phyloP scores from a whole-genome alignment of 2,113 vertebrate genomes.

The Platichthys stellatus region DNA sequence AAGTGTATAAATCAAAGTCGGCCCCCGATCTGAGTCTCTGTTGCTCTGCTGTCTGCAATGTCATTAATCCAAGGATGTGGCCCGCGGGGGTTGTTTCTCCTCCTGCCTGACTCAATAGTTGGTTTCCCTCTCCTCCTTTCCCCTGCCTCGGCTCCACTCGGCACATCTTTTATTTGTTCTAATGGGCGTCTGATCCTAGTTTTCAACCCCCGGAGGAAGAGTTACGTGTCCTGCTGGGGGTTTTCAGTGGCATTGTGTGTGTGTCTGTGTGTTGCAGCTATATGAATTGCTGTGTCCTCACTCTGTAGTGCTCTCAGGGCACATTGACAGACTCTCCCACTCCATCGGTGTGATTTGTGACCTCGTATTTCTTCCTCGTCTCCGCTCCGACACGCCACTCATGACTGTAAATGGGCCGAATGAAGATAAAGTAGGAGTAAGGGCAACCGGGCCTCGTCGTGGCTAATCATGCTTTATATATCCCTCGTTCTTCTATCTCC shows the following conservation, averaged over 20 bases:
- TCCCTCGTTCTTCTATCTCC: conserved; percentile 11
- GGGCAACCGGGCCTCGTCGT: conserved; percentile 15
- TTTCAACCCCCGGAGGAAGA: conserved; percentile 48
- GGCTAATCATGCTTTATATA: conserved; percentile 24
- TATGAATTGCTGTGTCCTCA: conserved; percentile 36
- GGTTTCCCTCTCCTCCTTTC: conserved; percentile 14
- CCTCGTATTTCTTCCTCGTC: conserved; percentile 29
- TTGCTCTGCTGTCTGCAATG: conserved; percentile 49
- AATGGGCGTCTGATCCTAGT: conserved; percentile 58
- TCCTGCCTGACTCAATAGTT: conserved; percentile 48
- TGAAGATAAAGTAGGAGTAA: conserved; percentile 26
- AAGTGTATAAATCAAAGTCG: conserved; percentile 68
- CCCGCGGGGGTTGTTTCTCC: conserved; percentile 34
- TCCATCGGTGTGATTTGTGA: conserved; percentile 45
- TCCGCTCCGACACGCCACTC: conserved; percentile 1
- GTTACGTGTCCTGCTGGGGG: conserved; percentile 37
- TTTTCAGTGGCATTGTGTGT: conserved; percentile 30
- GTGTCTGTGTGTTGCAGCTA: background rate
- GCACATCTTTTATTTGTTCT: conserved; percentile 56
- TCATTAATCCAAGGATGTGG: conserved; percentile 70
- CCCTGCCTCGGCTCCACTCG: conserved; percentile 10
- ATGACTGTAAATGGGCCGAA: conserved; percentile 7
- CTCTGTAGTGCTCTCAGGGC: conserved; percentile 38
- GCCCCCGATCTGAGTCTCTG: conserved; percentile 51
- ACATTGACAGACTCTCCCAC: conserved; percentile 35